Base-by-base conservation (phyloP, 1,140 invertebrate species). In the Capitella teleta region DNA sequence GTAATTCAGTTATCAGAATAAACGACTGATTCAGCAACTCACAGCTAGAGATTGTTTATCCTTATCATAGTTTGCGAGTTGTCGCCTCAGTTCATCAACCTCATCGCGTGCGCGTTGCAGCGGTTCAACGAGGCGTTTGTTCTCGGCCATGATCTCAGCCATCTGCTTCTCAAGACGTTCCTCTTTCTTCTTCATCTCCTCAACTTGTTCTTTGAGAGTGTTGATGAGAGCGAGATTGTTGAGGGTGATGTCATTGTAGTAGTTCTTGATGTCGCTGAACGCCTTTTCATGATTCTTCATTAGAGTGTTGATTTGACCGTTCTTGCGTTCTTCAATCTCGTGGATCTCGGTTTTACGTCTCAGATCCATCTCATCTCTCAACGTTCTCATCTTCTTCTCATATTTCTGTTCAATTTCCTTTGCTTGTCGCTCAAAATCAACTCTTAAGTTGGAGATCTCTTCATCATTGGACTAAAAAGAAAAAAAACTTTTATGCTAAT, bases 241-340 rank as follows among this genome's bases (percentile, higher is more conserved):
- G 1, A 90, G 68, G 1, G 86, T 89, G 34, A 94, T 90, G 57
- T 93, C 87, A 61, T 91, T 92, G 59, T 92, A 95, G 73, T 92
- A 94, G 66, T 85, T 85, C 70, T 91, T 93, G 63, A 93, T 82
- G 63, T 92, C 85, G 37, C 79, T 77, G 63, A 91, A 88, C 1
- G 85, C 82, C 59, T 82, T 81, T 52, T 90, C 85, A 63, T 94
- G 87, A 57, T 84, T 81, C 52, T 80, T 80, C 53, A 86, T 85
- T 43, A 94, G 65, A 18, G 82, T 80, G 14, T 81, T 79, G 14
- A 92, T 80, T 64, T 92, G 86, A 46, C 80, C 79, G 67, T 91
- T 91, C 69, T 92, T 93, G 40, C 86, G 77, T 61, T 92, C 86
- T 64, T 93, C 87, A 6, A 90, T 79, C 75, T 92, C 86, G 36